phyloP scores from a whole-genome alignment of 37 sponge, comb jelly and placozoan genomes.

The Bolinopsis microptera region DNA sequence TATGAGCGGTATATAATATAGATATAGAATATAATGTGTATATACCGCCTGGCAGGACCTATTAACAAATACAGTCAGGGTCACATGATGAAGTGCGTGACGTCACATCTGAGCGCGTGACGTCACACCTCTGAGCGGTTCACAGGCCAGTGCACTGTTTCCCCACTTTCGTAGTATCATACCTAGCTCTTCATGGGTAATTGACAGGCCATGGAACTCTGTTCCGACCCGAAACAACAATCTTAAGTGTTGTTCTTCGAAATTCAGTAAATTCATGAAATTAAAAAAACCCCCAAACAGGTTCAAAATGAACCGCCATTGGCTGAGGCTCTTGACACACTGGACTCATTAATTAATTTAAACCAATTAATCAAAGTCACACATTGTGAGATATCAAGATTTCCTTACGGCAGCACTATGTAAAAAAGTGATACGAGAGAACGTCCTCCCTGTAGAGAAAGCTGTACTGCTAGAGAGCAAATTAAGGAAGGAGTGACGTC shows the following conservation, averaged over 20 bases:
- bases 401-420: conserved; percentile 54
- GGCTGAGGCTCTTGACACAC: background rate
- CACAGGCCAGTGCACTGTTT: background rate
- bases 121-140: background rate
- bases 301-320: background rate
- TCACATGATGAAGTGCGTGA: background rate
- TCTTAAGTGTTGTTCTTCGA: conserved; percentile 16
- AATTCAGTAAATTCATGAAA: background rate
- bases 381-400: conserved; percentile 57
- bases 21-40: background rate
- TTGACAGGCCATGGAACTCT: background rate
- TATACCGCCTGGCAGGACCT: background rate
- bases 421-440: conserved; percentile 67
- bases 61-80: no score
- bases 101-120: no score
- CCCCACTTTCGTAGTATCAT: background rate
- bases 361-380: conserved; percentile 62
- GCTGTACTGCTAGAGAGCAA: conserved; percentile 66
- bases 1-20: background rate
- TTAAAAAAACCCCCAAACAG: background rate
- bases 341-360: conserved; percentile 31
- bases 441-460: conserved; percentile 52
- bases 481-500: conserved; percentile 65
- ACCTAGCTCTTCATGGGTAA: background rate
- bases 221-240: background rate